Percentiles rank a stretch among this genome's conserved stretches.
These are phyloP conservation scores for Lophochroa leadbeateri DNA, from an alignment of 2,113 vertebrate species.

Conservation along the genomic window DNA sequence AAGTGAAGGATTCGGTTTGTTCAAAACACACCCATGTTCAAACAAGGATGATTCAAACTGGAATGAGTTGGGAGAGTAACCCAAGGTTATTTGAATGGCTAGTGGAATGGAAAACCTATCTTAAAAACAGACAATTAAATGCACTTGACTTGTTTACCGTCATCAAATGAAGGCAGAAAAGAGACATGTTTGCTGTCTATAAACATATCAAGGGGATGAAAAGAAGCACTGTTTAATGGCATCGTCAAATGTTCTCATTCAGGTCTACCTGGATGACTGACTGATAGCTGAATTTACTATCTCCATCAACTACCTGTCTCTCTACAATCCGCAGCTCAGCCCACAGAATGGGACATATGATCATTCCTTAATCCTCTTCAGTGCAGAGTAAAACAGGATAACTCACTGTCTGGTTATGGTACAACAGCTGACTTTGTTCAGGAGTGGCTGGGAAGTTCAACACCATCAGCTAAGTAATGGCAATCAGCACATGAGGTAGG, in stretches of 20 bases:
- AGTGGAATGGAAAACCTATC: neutral
- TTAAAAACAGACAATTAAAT: neutral
- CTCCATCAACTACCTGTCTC: neutral
- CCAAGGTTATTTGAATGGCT: neutral
- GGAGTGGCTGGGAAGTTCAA: neutral
- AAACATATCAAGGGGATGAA: neutral
- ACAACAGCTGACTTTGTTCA: no score
- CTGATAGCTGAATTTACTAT: neutral
- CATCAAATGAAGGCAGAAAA: neutral
- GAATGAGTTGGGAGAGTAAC: neutral
- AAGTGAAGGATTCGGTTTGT: neutral
- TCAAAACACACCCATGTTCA: neutral
- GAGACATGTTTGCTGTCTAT: neutral
- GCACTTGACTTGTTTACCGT: neutral
- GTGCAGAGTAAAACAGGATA: neutral
- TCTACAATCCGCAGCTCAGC: neutral
- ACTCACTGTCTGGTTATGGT: neutral
- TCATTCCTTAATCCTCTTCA: neutral
- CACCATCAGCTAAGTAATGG: neutral
- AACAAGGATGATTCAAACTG: neutral
- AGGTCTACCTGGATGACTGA: neutral
- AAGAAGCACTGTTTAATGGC: neutral
- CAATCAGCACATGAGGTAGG: neutral
- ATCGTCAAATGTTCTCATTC: neutral
- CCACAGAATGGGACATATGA: neutral